These are phyloP conservation scores for Octopus sinensis DNA, from an alignment of 1,140 invertebrate species.

Conservation along the genomic window DNA sequence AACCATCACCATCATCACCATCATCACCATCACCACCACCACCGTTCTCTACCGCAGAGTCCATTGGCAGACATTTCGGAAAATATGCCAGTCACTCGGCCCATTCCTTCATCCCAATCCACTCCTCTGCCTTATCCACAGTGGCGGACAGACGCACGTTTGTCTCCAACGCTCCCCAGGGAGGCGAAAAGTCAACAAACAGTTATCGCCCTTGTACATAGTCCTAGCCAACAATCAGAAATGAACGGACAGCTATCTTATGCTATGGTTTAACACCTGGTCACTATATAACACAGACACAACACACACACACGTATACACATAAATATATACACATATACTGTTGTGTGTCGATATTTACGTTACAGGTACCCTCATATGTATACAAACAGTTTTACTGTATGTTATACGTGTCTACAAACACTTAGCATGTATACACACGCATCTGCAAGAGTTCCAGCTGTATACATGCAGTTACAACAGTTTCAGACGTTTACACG, in stretches of 20 bases:
- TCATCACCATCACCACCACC: background rate
- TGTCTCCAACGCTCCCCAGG: background rate
- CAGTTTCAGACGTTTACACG: no score
- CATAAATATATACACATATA: no score
- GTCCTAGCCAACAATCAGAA: background rate
- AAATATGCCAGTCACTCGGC: background rate
- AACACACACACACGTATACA: no score
- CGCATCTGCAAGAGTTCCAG: no score
- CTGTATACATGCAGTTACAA: no score
- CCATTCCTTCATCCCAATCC: background rate
- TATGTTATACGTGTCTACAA: no score
- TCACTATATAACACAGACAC: no score
- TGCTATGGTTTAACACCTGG: background rate
- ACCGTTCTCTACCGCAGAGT: background rate
- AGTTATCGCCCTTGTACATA: background rate
- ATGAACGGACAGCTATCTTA: background rate
- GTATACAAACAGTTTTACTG: no score
- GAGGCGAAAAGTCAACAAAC: slow-evolving; percentile 1
- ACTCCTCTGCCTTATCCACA: background rate
- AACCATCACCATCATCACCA: no score
- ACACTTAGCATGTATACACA: no score
- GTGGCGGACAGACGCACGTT: background rate
- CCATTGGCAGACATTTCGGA: background rate
- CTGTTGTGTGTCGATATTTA: no score
- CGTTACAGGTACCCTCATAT: no score